These are phyloP conservation scores for Brenthis daphne DNA, from an alignment of 2,888 invertebrate species.

Conservation along the genomic window DNA sequence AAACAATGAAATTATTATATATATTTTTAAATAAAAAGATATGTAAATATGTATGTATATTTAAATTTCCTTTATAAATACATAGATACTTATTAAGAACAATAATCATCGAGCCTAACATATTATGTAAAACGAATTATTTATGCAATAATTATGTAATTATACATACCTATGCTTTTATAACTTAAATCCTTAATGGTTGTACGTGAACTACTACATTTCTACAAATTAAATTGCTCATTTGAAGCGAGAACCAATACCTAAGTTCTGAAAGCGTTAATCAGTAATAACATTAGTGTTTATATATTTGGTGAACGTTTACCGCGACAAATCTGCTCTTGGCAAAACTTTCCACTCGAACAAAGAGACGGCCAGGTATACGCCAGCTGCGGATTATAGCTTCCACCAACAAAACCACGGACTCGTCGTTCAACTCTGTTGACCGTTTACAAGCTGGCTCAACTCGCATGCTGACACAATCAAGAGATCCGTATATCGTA, in stretches of 20 bases:
- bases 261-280: constrained; percentile 41
- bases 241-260: constrained; percentile 26
- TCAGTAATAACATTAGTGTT: constrained; percentile 44
- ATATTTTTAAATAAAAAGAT: too few relatives aligned
- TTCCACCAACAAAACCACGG: constrained; percentile 50
- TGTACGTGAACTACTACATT: background rate
- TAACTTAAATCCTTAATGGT: background rate
- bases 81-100: too few relatives aligned
- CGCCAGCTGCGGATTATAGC: constrained; percentile 70
- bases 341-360: constrained; percentile 68
- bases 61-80: too few relatives aligned
- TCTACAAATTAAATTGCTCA: constrained; percentile 36
- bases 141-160: too few relatives aligned
- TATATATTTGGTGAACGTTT: constrained; percentile 46
- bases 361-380: constrained; percentile 75
- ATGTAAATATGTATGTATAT: too few relatives aligned
- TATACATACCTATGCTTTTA: background rate
- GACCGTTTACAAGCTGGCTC: constrained; percentile 41
- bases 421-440: constrained; percentile 48
- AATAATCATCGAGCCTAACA: too few relatives aligned
- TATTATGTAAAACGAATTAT: too few relatives aligned
- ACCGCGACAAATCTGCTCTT: constrained; percentile 60
- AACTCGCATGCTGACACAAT: constrained; percentile 50
- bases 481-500: constrained; percentile 51
- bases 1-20: too few relatives aligned